A percentile compares a stretch with the other conserved stretches of the same genome.
Evolutionary conservation across 2,888 invertebrate species (phyloP).

Genomic region (Sinelater perroti): DNA sequence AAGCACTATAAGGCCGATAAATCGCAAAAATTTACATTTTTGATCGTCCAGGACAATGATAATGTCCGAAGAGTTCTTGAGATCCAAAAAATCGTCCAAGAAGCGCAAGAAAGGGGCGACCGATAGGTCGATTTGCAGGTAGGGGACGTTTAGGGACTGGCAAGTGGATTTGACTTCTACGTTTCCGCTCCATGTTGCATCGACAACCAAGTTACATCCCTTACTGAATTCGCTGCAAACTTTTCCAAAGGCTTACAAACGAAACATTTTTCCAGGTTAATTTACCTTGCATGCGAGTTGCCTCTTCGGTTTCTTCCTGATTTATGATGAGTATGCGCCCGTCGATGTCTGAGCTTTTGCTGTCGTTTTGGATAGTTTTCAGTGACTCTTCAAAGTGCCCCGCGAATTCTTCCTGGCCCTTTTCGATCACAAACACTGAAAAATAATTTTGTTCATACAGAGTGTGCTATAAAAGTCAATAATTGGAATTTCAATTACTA

Average conservation of each 20-base stretch:
- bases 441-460: too few relatives aligned
- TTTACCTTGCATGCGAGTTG: too few relatives aligned
- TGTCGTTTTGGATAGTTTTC: background rate
- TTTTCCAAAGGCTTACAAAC: too few relatives aligned
- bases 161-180: conserved; percentile 64
- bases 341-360: background rate
- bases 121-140: conserved; percentile 68
- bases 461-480: too few relatives aligned
- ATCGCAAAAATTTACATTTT: background rate
- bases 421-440: conserved; percentile 52
- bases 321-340: background rate
- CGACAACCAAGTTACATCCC: conserved; percentile 63
- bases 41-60: conserved; percentile 72
- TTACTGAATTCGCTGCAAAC: conserved; percentile 47
- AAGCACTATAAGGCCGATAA: background rate
- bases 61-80: conserved; percentile 78
- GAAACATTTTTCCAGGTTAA: too few relatives aligned
- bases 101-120: conserved; percentile 72
- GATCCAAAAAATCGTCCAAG: conserved; percentile 71
- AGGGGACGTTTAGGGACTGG: conserved; percentile 65
- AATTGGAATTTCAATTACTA: too few relatives aligned
- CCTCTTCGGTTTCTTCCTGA: background rate
- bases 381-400: conserved; percentile 49
- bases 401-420: conserved; percentile 48
- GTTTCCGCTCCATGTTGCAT: conserved; percentile 77